A percentile compares a stretch with the other conserved stretches of the same genome.
phyloP scores from a whole-genome alignment of 30 jellyfish, hydroid and myxozoan genomes.

The Hydractinia symbiolongicarpus region DNA sequence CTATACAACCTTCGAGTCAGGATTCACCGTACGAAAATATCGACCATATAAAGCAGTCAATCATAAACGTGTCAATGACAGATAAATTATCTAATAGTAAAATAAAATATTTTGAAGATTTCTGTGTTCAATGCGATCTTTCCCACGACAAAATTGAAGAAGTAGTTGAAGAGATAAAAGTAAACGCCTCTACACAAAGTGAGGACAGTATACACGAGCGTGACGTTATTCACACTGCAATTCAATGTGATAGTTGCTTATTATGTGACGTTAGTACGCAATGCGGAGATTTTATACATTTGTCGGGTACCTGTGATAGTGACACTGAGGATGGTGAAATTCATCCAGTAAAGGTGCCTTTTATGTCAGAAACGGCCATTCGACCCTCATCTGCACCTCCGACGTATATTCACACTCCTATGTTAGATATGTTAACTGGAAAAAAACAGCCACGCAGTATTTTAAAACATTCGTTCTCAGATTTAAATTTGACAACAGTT shows the following conservation, averaged over 20 bases:
- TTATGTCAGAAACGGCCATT: background rate
- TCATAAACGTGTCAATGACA: background rate
- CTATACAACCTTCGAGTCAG: background rate
- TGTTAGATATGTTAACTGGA: conserved; percentile 3
- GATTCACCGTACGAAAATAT: conserved; percentile 8
- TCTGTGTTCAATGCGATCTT: conserved; percentile 1
- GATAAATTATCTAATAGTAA: background rate
- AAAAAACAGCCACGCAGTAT: conserved; percentile 15
- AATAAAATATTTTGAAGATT: background rate
- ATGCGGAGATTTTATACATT: conserved; percentile 45
- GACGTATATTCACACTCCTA: conserved; percentile 14
- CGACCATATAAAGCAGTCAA: background rate
- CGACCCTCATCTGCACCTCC: conserved; percentile 22
- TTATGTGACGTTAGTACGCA: conserved; percentile 23
- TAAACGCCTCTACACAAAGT: background rate
- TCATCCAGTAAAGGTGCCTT: background rate
- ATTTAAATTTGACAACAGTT: conserved; percentile 4
- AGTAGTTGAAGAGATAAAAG: background rate
- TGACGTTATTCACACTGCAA: background rate
- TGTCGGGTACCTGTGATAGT: background rate
- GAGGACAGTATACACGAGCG: background rate
- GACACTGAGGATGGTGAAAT: conserved; percentile 9
- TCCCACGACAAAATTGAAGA: background rate
- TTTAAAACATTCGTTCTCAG: conserved; percentile 31
- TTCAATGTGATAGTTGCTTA: background rate